These are phyloP conservation scores for Sycophila sp. DNA, from an alignment of 1,140 invertebrate species.

Conservation along the genomic window DNA sequence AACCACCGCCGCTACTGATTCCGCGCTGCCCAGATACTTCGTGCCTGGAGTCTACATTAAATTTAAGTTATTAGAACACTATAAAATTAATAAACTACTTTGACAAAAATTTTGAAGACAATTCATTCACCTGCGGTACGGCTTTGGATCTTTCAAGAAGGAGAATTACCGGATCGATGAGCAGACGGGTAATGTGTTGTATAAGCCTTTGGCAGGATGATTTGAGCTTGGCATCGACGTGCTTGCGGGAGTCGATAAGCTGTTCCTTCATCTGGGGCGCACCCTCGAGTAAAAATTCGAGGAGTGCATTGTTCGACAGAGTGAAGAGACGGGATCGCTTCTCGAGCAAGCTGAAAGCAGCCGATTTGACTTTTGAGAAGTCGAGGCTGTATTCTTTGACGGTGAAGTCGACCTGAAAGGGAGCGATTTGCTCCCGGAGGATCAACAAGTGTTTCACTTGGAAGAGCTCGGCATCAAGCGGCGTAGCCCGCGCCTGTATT, in stretches of 20 bases:
- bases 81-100: not conserved
- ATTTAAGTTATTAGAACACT: not conserved
- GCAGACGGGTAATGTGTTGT: constrained; percentile 77
- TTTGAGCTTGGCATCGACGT: constrained; percentile 93
- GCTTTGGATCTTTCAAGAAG: constrained; percentile 79
- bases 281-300: constrained; percentile 91
- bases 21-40: constrained; percentile 60
- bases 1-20: constrained; percentile 57
- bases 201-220: constrained; percentile 92
- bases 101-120: not conserved
- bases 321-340: constrained; percentile 88
- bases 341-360: constrained; percentile 87
- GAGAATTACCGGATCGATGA: constrained; percentile 78
- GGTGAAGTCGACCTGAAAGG: constrained; percentile 96
- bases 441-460: constrained; percentile 98
- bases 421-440: constrained; percentile 95
- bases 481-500: constrained; percentile 75
- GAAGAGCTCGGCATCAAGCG: constrained; percentile 94
- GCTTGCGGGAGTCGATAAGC: constrained; percentile 91
- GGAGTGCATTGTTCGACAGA: constrained; percentile 88
- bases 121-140: constrained; percentile 57
- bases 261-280: constrained; percentile 93
- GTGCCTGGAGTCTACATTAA: too few species aligned
- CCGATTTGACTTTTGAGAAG: constrained; percentile 88
- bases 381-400: constrained; percentile 92